Evolutionary conservation across 2,113 vertebrate species (phyloP).

Genomic region (Sapayoa aenigma): DNA sequence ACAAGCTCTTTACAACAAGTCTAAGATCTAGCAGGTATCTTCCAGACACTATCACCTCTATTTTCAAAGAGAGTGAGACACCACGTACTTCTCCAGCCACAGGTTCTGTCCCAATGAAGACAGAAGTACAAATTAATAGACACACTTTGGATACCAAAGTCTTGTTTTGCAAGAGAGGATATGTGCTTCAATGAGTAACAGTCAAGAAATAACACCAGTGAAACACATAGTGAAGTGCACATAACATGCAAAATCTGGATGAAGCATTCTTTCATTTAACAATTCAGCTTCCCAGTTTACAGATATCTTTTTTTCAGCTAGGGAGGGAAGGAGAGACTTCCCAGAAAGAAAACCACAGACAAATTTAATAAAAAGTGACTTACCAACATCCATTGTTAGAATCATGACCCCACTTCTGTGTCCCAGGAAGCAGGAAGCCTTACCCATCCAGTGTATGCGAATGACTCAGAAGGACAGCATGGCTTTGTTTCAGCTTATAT

Average conservation of each 20-base stretch:
- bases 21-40: neutral
- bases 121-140: neutral
- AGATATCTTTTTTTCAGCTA: neutral
- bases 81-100: neutral
- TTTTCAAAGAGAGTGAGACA: neutral
- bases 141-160: neutral
- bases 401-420: constrained; percentile 65
- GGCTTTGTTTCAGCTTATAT: constrained; percentile 73
- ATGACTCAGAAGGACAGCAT: constrained; percentile 63
- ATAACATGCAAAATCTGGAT: neutral
- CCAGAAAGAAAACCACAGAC: neutral
- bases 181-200: neutral
- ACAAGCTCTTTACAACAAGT: neutral
- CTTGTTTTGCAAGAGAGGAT: neutral
- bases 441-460: constrained; percentile 60
- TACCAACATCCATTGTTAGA: constrained; percentile 69
- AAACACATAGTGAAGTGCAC: neutral
- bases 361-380: constrained; percentile 22
- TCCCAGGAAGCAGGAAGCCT: constrained; percentile 61
- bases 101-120: neutral
- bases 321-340: neutral
- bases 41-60: neutral
- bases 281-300: neutral
- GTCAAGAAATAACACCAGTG: neutral
- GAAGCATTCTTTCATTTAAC: neutral